phyloP scores from a whole-genome alignment of 1,140 invertebrate species.

The Proales similis region DNA sequence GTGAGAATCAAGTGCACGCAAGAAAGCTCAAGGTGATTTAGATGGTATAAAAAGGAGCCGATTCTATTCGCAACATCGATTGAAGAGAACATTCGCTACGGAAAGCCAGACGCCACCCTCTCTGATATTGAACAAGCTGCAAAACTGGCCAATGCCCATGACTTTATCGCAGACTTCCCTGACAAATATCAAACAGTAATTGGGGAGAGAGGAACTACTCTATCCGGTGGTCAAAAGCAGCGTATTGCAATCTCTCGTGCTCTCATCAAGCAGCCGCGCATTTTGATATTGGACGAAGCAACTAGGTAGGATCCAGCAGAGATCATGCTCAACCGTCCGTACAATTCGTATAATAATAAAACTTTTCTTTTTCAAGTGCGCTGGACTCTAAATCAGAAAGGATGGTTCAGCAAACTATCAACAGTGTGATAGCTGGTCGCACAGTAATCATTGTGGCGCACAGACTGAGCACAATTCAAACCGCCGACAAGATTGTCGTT shows the following conservation, averaged over 20 bases:
- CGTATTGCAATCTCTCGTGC: constrained; percentile 80
- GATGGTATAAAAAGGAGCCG: constrained; percentile 62
- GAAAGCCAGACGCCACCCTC: constrained; percentile 60
- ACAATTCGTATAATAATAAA: too few relatives aligned
- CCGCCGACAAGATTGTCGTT: constrained; percentile 58
- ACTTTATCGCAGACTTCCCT: constrained; percentile 77
- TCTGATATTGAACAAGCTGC: constrained; percentile 67
- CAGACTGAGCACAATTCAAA: constrained; percentile 58
- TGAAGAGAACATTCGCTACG: constrained; percentile 85
- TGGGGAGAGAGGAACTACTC: constrained; percentile 75
- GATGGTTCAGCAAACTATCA: constrained; percentile 56
- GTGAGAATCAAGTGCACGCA: not conserved
- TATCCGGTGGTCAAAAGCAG: constrained; percentile 84
- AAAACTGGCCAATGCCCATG: constrained; percentile 76
- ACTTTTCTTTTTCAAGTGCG: too few relatives aligned
- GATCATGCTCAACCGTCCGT: too few relatives aligned
- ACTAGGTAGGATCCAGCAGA: constrained; percentile 68
- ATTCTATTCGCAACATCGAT: constrained; percentile 83
- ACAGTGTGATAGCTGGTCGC: constrained; percentile 48
- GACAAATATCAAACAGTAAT: constrained; percentile 76
- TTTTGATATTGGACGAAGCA: constrained; percentile 80
- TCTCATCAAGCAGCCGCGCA: constrained; percentile 73
- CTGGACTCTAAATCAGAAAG: constrained; percentile 73
- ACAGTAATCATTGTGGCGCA: constrained; percentile 57
- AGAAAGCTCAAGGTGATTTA: constrained; percentile 14